Percentiles rank a stretch among this genome's conserved stretches.
These are phyloP conservation scores for Diaperis boleti DNA, from an alignment of 2,888 invertebrate species.

Conservation along the genomic window DNA sequence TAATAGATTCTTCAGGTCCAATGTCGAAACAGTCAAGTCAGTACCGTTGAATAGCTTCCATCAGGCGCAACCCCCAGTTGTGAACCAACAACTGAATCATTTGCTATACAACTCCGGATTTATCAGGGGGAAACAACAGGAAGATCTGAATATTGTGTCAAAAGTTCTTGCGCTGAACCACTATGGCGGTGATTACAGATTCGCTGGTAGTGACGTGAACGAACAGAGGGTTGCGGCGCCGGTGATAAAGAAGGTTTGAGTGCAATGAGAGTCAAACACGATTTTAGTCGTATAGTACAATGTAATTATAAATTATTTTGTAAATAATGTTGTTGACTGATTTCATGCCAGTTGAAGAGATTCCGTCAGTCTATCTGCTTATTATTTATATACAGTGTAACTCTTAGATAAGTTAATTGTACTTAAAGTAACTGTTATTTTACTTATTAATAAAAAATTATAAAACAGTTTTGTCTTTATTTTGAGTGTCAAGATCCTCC, in stretches of 20 bases:
- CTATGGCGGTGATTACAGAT: conserved; percentile 47
- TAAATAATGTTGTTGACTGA: conserved; percentile 32
- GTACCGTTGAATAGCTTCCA: conserved; percentile 39
- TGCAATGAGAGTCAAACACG: conserved; percentile 3
- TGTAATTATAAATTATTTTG: conserved; percentile 37
- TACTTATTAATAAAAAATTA: conserved; percentile 19
- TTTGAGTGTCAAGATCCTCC: too few species aligned
- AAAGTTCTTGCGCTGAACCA: conserved; percentile 86
- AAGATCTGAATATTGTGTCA: conserved; percentile 84
- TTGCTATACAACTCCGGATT: conserved; percentile 77
- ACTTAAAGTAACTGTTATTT: not conserved
- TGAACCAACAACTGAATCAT: conserved; percentile 72
- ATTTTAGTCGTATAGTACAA: conserved; percentile 34
- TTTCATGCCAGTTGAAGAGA: conserved; percentile 13
- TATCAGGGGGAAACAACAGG: conserved; percentile 70
- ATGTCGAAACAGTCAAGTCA: conserved; percentile 39
- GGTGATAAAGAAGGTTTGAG: conserved; percentile 35
- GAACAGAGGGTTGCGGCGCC: conserved; percentile 39
- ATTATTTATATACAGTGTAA: conserved; percentile 8
- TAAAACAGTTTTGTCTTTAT: not conserved
- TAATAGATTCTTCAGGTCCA: conserved; percentile 49
- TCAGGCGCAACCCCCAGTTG: conserved; percentile 50
- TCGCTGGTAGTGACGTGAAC: conserved; percentile 32
- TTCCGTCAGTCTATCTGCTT: not conserved
- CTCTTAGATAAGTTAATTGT: not conserved